These are phyloP conservation scores for Junonia oenone DNA, from an alignment of 2,888 invertebrate species.

Conservation along the genomic window DNA sequence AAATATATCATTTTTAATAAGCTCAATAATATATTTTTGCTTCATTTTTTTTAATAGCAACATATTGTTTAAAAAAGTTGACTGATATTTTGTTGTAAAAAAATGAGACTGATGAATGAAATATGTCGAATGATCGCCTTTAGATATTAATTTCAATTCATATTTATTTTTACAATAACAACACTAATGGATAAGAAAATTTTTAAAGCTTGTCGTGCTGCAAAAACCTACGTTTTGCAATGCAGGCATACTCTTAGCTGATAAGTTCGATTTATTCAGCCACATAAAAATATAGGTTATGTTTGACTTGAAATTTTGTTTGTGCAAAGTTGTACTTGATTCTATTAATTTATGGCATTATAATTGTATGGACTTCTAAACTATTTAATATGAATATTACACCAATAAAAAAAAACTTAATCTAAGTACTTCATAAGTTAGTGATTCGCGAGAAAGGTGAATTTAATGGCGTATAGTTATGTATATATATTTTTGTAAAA, in stretches of 20 bases:
- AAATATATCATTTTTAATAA: neutral
- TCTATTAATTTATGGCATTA: neutral
- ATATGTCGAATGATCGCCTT: slow-evolving; percentile 35
- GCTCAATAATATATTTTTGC: neutral
- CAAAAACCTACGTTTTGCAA: too few species aligned
- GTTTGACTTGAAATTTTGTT: neutral
- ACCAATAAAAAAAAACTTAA: slow-evolving; percentile 29
- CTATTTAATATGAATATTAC: neutral
- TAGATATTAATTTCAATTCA: slow-evolving; percentile 23
- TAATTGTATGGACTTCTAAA: neutral
- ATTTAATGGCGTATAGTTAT: slow-evolving; percentile 27
- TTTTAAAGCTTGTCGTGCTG: too few species aligned
- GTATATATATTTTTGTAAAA: slow-evolving; percentile 25
- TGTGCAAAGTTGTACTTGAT: neutral
- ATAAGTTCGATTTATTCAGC: neutral
- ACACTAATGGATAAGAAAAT: neutral
- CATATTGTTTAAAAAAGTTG: slow-evolving; percentile 31
- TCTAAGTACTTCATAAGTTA: slow-evolving; percentile 37
- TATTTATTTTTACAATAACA: slow-evolving; percentile 1
- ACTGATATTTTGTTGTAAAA: slow-evolving; percentile 34
- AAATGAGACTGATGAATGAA: slow-evolving; percentile 41
- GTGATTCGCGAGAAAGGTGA: slow-evolving; percentile 32
- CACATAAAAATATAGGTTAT: neutral
- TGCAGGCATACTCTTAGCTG: neutral
- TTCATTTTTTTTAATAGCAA: slow-evolving; percentile 14